These are phyloP conservation scores for Oceanodroma tethys DNA, from an alignment of 2,113 vertebrate species.

Conservation along the genomic window DNA sequence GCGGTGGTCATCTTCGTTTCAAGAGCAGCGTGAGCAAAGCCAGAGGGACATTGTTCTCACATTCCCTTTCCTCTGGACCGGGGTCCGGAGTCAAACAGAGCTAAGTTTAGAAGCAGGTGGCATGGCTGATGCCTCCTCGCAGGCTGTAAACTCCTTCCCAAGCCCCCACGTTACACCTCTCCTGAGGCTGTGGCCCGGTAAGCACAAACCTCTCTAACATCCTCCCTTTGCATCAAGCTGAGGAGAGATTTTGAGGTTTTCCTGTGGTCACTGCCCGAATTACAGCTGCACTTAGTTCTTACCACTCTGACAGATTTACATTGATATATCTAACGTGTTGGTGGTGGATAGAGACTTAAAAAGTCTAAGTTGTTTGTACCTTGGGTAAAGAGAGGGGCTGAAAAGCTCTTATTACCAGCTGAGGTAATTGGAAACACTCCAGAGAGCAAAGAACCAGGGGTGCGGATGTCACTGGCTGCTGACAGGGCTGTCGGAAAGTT, in stretches of 20 bases:
- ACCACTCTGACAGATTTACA: background rate
- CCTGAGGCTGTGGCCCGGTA: background rate
- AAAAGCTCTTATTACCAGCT: background rate
- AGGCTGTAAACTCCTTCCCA: background rate
- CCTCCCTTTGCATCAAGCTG: background rate
- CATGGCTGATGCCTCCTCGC: background rate
- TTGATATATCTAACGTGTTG: background rate
- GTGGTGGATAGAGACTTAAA: background rate
- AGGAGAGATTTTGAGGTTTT: slow-evolving; percentile 50
- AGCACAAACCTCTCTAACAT: background rate
- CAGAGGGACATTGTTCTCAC: slow-evolving; percentile 6
- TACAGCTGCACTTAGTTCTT: background rate
- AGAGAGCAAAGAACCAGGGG: background rate
- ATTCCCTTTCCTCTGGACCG: background rate
- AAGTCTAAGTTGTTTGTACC: background rate
- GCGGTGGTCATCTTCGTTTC: background rate
- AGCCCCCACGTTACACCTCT: background rate
- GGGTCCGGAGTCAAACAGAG: background rate
- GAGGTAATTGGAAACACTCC: background rate
- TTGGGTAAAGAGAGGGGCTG: background rate
- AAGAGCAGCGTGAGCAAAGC: background rate
- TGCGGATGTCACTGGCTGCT: background rate
- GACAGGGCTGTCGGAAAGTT: background rate
- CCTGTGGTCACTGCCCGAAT: slow-evolving; percentile 37
- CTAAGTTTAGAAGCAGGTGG: slow-evolving; percentile 1